These are phyloP conservation scores for Ammospiza nelsoni DNA, from an alignment of 2,113 vertebrate species.

Conservation along the genomic window DNA sequence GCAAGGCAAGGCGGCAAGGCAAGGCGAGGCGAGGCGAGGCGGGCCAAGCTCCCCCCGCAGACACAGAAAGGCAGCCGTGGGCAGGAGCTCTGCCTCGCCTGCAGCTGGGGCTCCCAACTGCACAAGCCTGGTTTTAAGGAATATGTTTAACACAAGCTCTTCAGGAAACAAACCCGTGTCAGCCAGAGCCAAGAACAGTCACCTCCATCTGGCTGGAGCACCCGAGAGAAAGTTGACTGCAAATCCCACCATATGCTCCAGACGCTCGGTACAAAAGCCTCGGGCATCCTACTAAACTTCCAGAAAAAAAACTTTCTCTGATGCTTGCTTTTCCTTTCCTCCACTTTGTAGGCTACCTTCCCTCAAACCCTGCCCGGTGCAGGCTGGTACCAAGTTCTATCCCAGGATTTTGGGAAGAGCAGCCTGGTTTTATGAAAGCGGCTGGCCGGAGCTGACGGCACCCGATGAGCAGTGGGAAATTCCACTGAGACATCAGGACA, in stretches of 20 bases:
- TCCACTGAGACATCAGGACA: neutral
- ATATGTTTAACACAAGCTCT: slow-evolving; percentile 69
- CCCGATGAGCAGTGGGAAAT: neutral
- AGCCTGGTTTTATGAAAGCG: neutral
- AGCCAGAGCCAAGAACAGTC: slow-evolving; percentile 66
- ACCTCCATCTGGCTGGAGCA: slow-evolving; percentile 70
- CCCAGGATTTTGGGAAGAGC: neutral
- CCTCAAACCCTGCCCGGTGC: neutral
- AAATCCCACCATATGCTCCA: slow-evolving; percentile 70
- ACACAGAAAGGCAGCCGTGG: slow-evolving; percentile 40
- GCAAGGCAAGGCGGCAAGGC: neutral
- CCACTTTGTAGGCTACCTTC: neutral
- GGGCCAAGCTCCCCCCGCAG: neutral
- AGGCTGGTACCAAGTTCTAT: neutral
- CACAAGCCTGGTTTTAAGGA: slow-evolving; percentile 67
- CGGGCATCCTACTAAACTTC: slow-evolving; percentile 68
- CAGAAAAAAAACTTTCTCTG: slow-evolving; percentile 56
- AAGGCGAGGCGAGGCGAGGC: neutral
- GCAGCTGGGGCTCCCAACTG: slow-evolving; percentile 65
- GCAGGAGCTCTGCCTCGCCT: slow-evolving; percentile 62
- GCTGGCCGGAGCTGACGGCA: neutral
- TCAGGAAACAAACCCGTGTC: slow-evolving; percentile 69
- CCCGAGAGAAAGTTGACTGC: slow-evolving; percentile 67
- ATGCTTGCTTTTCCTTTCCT: neutral
- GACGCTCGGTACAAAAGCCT: slow-evolving; percentile 65